Conservation (phyloP, 1,140 invertebrate genomes). For the Amyelois transitella region DNA sequence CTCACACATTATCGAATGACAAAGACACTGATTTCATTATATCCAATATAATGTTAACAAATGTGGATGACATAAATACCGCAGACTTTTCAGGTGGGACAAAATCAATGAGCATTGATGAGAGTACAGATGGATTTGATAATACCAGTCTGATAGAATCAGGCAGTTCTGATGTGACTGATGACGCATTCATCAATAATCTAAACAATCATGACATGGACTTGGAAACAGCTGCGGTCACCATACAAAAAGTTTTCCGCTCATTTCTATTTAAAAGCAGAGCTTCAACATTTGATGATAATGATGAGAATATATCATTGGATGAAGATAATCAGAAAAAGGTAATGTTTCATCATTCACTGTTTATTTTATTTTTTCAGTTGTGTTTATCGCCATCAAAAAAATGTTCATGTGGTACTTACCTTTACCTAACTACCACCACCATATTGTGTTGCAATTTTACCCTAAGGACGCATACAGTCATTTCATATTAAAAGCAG, state of each 20-base stretch:
- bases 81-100: background rate
- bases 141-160: background rate
- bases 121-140: background rate
- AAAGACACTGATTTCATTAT: background rate
- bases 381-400: background rate
- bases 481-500: too few relatives aligned
- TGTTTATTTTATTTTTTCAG: background rate
- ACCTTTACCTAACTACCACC: too few relatives aligned
- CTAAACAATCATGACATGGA: conserved; percentile 40
- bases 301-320: conserved; percentile 41
- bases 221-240: conserved; percentile 62
- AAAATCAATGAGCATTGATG: background rate
- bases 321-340: conserved; percentile 37
- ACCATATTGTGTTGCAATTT: too few relatives aligned
- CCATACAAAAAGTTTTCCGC: conserved; percentile 67
- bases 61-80: background rate
- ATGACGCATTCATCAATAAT: background rate
- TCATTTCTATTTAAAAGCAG: conserved; percentile 62
- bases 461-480: too few relatives aligned
- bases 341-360: too few relatives aligned
- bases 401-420: too few relatives aligned
- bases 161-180: background rate
- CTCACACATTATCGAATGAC: background rate
- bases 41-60: background rate
- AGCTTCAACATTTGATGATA: conserved; percentile 55